A percentile compares a stretch with the other conserved stretches of the same genome.
Conservation (phyloP, 2,113 vertebrate genomes). For the Pseudorasbora parva region DNA sequence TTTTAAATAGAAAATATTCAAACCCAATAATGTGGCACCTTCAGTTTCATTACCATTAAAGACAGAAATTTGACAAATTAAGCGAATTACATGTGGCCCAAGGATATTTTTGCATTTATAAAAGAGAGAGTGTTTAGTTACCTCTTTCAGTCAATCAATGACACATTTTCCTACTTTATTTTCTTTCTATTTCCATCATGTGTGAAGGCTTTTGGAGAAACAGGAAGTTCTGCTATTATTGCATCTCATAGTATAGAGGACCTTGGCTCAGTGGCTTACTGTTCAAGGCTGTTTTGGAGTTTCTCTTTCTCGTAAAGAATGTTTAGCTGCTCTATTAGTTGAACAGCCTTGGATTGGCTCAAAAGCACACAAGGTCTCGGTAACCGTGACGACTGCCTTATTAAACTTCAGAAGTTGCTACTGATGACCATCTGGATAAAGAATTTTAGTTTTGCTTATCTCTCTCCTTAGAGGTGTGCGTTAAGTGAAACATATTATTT, state of each 20-base stretch:
- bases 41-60: too few relatives aligned
- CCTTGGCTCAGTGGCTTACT: not conserved
- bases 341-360: not conserved
- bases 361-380: not conserved
- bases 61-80: not conserved
- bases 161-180: too few relatives aligned
- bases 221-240: constrained; percentile 17
- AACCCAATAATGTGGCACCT: not conserved
- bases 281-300: not conserved
- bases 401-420: not conserved
- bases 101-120: not conserved
- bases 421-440: not conserved
- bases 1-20: not conserved
- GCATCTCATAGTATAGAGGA: not conserved
- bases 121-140: not conserved
- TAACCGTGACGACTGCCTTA: not conserved
- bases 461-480: not conserved
- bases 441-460: not conserved
- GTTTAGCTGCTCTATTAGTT: not conserved
- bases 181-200: not conserved
- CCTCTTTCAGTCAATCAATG: not conserved
- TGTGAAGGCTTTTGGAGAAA: not conserved
- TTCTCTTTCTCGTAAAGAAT: not conserved
- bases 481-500: not conserved
- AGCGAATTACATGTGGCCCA: not conserved